Evolutionary conservation across 1,140 invertebrate genomes (phyloP).

Genomic region (Epicauta chinensis): DNA sequence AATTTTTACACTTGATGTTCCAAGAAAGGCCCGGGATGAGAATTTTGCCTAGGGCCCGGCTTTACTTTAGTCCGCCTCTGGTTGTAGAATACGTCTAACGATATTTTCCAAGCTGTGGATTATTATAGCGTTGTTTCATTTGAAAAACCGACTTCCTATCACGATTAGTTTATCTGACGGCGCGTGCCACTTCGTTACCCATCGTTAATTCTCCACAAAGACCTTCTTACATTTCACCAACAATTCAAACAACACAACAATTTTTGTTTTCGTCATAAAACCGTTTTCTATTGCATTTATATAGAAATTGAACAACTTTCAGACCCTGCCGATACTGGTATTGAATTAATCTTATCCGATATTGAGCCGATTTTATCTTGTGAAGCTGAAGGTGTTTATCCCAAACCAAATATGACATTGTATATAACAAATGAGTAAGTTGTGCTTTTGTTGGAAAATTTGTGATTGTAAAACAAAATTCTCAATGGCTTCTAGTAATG

Average conservation of each 20-base stretch:
- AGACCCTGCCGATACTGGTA: not conserved
- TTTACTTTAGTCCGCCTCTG: no score
- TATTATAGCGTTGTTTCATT: no score
- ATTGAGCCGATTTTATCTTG: not conserved
- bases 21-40: no score
- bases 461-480: no score
- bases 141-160: not conserved
- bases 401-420: constrained; percentile 3
- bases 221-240: not conserved
- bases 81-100: no score
- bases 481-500: constrained; percentile 7
- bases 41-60: no score
- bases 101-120: no score
- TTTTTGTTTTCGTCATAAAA: not conserved
- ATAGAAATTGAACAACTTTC: not conserved
- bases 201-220: constrained; percentile 11
- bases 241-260: not conserved
- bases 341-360: not conserved
- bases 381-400: constrained; percentile 1
- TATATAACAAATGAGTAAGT: constrained; percentile 3
- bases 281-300: not conserved
- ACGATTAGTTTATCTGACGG: constrained; percentile 3
- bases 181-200: constrained; percentile 18
- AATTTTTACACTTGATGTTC: no score
- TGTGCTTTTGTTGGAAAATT: no score